Evolutionary conservation across 2,113 vertebrate species (phyloP), one percentile per base, ranked within the genome.

Genomic region (Thalassarche chlororhynchos): DNA sequence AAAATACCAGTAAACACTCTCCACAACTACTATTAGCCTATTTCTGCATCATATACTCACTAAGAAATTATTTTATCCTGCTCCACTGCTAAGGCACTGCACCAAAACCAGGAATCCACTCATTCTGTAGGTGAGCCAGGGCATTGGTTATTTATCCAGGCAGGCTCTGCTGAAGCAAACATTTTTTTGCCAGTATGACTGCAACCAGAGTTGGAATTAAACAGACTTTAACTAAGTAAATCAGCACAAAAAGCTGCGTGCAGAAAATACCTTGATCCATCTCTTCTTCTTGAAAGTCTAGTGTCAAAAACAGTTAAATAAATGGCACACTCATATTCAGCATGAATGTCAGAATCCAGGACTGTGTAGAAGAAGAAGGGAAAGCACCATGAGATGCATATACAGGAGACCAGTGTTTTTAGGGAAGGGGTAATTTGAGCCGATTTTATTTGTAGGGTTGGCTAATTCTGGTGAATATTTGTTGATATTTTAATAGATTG

Each of bases 111-210:
- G 74, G 81, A 94, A 91, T 54, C 51, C 46, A 36, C 57, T 93
- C 44, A 10, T 52, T 61, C 74, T 87, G 52, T 18, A 80, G 57
- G 52, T 36, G n/a, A 89, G 70, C 58, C 87, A 89, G 12, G 20
- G 31, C 19, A 70, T 1, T 47, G 36, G 26, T 66, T 90, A 76
- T 91, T 96, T 89, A 95, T 44, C 16, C 70, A 90, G 55, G 55
- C 44, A 83, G 49, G 80, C 70, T 95, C 29, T 51, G 25, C 40
- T 82, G 77, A 91, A 89, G 89, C 46, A 85, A 97, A 95, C 49
- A 19, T 28, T 64, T 82, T 89, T 91, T 85, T 70, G 82, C 13
- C 42, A 74, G 31, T 62, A 25, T 44, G 49, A 89, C 54, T 65
- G 36, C 61, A 94, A 52, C 7, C 15, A 82, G 60, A 89, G 62